phyloP scores from a whole-genome alignment of 2,113 vertebrate species.

The Cichladusa arquata region DNA sequence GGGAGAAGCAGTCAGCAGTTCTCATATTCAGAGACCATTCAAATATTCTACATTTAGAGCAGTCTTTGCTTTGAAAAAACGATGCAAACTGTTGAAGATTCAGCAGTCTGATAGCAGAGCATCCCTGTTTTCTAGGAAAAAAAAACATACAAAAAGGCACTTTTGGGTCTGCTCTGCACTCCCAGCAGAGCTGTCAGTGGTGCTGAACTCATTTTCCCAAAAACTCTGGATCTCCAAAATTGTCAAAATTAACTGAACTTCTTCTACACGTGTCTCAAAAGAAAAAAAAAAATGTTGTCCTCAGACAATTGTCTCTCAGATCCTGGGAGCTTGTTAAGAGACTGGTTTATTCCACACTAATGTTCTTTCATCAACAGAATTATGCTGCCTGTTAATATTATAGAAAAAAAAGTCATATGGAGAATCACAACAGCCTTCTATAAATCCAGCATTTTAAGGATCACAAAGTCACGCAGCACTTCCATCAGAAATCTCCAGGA shows the following conservation, averaged over 20 bases:
- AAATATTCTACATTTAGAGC: background rate
- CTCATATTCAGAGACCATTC: background rate
- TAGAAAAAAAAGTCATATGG: too few species aligned
- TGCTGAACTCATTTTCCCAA: background rate
- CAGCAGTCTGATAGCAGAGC: background rate
- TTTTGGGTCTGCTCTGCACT: background rate
- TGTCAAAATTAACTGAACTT: background rate
- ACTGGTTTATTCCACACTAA: background rate
- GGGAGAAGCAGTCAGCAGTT: background rate
- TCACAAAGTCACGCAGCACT: background rate
- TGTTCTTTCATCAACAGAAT: background rate
- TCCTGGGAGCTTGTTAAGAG: background rate
- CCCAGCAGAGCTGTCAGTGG: background rate
- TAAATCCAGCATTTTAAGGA: background rate
- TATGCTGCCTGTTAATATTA: background rate
- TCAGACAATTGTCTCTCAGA: background rate
- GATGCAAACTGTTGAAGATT: background rate
- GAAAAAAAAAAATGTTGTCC: rapidly evolving
- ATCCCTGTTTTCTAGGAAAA: background rate
- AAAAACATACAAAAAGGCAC: too few species aligned
- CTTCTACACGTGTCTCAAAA: rapidly evolving
- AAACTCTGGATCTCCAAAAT: background rate
- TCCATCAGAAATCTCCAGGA: background rate
- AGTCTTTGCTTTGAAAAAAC: background rate
- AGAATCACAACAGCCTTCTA: background rate